A percentile compares a stretch with the other conserved stretches of the same genome.
These are phyloP conservation scores for Venustoraphidia nigricollis DNA, from an alignment of 2,888 invertebrate genomes.

Conservation along the genomic window DNA sequence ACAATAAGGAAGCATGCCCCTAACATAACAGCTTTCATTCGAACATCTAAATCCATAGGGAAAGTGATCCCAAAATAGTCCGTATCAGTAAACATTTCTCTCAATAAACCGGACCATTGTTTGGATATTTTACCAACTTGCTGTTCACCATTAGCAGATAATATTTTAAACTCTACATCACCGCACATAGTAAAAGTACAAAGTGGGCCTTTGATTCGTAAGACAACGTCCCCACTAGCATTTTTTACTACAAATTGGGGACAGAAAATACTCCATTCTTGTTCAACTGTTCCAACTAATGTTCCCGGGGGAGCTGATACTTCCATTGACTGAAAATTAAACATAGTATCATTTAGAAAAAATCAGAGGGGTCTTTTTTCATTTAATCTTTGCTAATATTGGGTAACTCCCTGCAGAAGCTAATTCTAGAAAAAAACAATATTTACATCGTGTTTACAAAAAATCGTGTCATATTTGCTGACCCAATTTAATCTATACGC, in stretches of 20 bases:
- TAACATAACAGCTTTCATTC: slow-evolving; percentile 64
- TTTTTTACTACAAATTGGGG: slow-evolving; percentile 63
- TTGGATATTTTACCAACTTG: slow-evolving; percentile 80
- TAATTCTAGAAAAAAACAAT: too few species aligned
- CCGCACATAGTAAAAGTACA: slow-evolving; percentile 69
- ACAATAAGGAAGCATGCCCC: slow-evolving; percentile 72
- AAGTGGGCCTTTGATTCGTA: slow-evolving; percentile 67
- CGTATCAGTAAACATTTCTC: slow-evolving; percentile 72
- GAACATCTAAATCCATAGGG: slow-evolving; percentile 76
- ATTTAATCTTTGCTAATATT: too few species aligned
- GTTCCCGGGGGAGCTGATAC: slow-evolving; percentile 59
- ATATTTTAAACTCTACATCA: slow-evolving; percentile 69
- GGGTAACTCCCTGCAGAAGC: too few species aligned
- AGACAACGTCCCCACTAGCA: slow-evolving; percentile 53
- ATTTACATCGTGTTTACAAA: too few species aligned
- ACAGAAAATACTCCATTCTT: slow-evolving; percentile 60
- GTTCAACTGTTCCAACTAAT: slow-evolving; percentile 53
- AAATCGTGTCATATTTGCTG: too few species aligned
- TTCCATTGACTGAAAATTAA: slow-evolving; percentile 48
- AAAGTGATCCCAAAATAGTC: slow-evolving; percentile 86
- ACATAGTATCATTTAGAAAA: background rate
- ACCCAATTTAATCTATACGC: too few species aligned
- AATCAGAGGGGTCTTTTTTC: too few species aligned
- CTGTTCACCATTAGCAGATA: slow-evolving; percentile 57
- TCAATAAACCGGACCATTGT: slow-evolving; percentile 71